Evolutionary conservation across 2,113 vertebrate genomes (phyloP).

Genomic region (Ariopsis seemanni): DNA sequence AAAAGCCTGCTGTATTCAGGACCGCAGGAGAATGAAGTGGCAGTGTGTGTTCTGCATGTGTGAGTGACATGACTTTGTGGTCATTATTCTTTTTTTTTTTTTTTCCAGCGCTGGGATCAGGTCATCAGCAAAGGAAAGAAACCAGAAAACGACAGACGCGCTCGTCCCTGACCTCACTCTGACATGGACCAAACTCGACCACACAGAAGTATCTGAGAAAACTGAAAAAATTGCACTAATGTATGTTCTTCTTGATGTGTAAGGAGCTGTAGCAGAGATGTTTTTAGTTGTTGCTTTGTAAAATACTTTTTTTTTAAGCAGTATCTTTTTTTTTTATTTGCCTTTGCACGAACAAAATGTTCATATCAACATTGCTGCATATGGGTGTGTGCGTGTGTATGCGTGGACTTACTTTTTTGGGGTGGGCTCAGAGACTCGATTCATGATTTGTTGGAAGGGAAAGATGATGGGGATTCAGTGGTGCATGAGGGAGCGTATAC

Average conservation of each 20-base stretch:
- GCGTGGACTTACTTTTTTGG: neutral
- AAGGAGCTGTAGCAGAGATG: constrained; percentile 73
- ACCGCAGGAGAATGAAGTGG: neutral
- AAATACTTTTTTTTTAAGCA: constrained; percentile 61
- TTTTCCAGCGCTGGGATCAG: constrained; percentile 65
- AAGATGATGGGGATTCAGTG: constrained; percentile 17
- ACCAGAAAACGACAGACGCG: constrained; percentile 61
- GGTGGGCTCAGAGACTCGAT: neutral
- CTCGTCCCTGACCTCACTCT: constrained; percentile 59
- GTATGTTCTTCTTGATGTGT: constrained; percentile 71
- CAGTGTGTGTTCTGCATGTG: neutral
- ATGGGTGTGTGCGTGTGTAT: constrained; percentile 1
- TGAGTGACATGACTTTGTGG: constrained; percentile 31
- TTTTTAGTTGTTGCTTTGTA: constrained; percentile 65
- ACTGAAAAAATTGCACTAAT: constrained; percentile 86
- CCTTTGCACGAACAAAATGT: constrained; percentile 61
- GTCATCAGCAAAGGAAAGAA: constrained; percentile 50
- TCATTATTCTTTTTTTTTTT: neutral
- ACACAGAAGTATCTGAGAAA: constrained; percentile 71
- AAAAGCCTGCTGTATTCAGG: neutral
- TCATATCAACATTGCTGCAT: constrained; percentile 51
- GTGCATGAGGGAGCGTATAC: constrained; percentile 24
- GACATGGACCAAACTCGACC: constrained; percentile 64
- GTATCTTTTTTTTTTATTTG: constrained; percentile 54
- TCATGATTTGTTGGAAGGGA: constrained; percentile 18